Base-by-base conservation (phyloP, 2,797 vertebrate species). In the Halcyon chelicuti region DNA sequence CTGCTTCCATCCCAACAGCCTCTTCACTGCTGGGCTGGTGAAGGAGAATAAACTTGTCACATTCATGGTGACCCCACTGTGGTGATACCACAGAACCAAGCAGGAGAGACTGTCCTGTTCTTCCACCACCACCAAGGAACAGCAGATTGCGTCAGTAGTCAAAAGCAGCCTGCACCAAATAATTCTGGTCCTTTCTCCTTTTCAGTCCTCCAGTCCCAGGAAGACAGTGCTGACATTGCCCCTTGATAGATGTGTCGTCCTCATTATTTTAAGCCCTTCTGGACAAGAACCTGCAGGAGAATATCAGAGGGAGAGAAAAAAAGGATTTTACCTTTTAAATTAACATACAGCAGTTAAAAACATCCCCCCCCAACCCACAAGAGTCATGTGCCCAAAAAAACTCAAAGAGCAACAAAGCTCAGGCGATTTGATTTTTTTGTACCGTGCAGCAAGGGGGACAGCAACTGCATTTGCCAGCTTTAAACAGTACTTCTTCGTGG, bases 21-120 rank as follows among this genome's bases (percentile, higher is more conserved):
- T 98, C 94, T 99, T 99, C 95, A 99, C 99, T 0, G 99, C 99
- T 4, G 99, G 99, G 97, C 99, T 99, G 94, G 99, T 99, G 98
- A 99, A 99, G 95, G 99, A 99, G 97, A 99, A 99, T 68, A 99
- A 98, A 31, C 99, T 99, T 54, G 99, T 99, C 97, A 99, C 99
- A 8, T 99, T 99, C 99, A 99, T 99, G 95, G 96, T 90, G 97
- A 74, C 49, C 77, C 33, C 21, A 7, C 75, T 52, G 46, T 35
- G 39, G 44, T 9, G 20, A 21, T 22, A 76, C 35, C 74, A 52
- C 78, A 90, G 70, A 87, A 86, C 25, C 55, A 67, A 75, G 42
- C 72, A 86, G 86, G 20, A 72, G 60, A 19, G 18, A 29, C 37
- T 52, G 77, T 35, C 35, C 47, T 79, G 26, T 57, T 94, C 61